These are phyloP conservation scores for Drosophila pallidifrons DNA, from an alignment of 1,140 invertebrate genomes.

Conservation along the genomic window DNA sequence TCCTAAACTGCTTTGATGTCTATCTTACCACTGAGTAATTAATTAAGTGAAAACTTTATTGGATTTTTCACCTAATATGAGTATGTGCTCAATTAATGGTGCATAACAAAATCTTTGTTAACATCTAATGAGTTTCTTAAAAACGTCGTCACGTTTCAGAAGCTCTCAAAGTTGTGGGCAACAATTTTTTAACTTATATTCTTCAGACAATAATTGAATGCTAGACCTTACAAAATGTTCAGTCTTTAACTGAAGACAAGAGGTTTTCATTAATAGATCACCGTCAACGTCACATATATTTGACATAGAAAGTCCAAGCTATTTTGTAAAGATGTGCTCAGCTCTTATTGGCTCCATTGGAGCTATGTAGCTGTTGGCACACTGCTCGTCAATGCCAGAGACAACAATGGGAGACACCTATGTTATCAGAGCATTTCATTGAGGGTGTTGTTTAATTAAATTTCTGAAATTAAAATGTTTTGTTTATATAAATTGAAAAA, in stretches of 20 bases:
- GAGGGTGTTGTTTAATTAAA: constrained; percentile 83
- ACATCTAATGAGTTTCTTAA: background rate
- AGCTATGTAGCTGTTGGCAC: constrained; percentile 29
- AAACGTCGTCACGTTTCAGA: background rate
- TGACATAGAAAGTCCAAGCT: constrained; percentile 6
- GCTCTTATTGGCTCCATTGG: constrained; percentile 56
- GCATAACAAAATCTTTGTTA: constrained; percentile 21
- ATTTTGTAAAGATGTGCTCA: constrained; percentile 4
- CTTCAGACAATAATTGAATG: too few relatives aligned
- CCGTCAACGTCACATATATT: background rate
- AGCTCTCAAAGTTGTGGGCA: too few relatives aligned
- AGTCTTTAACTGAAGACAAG: background rate
- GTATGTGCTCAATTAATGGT: constrained; percentile 27
- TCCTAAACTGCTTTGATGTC: constrained; percentile 72
- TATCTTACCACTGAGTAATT: constrained; percentile 68
- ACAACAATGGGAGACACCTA: constrained; percentile 50
- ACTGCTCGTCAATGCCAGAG: constrained; percentile 40
- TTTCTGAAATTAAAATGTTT: constrained; percentile 85
- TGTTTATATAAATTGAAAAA: constrained; percentile 85
- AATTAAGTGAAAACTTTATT: constrained; percentile 72
- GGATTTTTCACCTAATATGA: constrained; percentile 27
- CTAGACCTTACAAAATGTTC: background rate
- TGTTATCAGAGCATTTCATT: constrained; percentile 57
- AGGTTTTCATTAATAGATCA: background rate
- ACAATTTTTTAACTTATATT: too few relatives aligned